Evolutionary conservation across 2,797 vertebrate genomes (phyloP).

Genomic region (Acipenser transmontanus): DNA sequence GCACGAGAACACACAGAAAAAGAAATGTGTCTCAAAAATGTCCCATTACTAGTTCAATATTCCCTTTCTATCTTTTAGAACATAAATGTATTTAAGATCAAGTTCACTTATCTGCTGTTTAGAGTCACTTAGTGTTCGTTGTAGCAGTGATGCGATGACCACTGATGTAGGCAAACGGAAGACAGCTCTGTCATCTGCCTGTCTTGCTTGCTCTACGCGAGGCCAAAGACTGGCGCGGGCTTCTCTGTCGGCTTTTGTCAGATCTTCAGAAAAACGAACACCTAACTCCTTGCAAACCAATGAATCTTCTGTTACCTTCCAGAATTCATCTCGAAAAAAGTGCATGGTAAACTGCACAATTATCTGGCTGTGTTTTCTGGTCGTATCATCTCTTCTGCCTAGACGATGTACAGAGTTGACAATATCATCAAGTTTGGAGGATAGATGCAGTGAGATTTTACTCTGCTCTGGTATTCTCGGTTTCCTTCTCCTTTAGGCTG

Average conservation of each 20-base stretch:
- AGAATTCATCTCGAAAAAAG: background rate
- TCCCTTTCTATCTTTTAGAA: no score
- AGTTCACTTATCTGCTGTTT: no score
- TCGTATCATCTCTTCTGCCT: background rate
- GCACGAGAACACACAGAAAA: no score
- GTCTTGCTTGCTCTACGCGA: background rate
- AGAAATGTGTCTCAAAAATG: no score
- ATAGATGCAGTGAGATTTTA: background rate
- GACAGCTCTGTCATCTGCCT: background rate
- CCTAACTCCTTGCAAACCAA: conserved; percentile 3
- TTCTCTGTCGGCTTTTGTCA: conserved; percentile 6
- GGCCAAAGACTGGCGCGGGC: background rate
- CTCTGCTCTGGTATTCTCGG: background rate
- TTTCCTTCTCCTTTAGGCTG: background rate
- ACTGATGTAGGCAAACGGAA: conserved; percentile 11
- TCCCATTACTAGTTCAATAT: no score
- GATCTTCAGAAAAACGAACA: conserved; percentile 6
- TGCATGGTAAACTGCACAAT: conserved; percentile 4
- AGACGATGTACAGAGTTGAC: conserved; percentile 9
- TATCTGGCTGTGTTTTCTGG: background rate
- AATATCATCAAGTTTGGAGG: background rate
- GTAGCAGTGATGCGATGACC: no score
- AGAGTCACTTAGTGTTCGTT: no score
- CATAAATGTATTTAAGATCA: no score
- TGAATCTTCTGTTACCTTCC: background rate